Evolutionary conservation across 2,888 invertebrate genomes (phyloP).

Genomic region (Aphrophora alni): DNA sequence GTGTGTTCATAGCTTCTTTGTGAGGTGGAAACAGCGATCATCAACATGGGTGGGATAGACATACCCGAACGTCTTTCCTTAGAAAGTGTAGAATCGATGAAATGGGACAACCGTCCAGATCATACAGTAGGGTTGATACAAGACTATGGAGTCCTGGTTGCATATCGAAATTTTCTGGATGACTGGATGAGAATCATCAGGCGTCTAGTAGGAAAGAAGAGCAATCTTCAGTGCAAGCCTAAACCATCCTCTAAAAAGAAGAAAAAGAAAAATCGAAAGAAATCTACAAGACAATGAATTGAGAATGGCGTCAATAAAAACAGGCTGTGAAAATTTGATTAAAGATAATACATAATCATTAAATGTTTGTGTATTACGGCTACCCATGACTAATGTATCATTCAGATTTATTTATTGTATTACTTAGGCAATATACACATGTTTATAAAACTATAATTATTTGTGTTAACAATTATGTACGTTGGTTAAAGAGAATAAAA

Average conservation of each 20-base stretch:
- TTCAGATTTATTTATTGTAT: not conserved
- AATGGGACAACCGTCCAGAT: slow-evolving; percentile 53
- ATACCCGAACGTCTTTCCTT: slow-evolving; percentile 45
- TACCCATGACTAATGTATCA: not conserved
- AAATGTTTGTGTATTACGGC: not conserved
- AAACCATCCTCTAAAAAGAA: slow-evolving; percentile 28
- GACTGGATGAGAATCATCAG: slow-evolving; percentile 58
- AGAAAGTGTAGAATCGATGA: slow-evolving; percentile 26
- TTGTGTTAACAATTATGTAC: too few relatives aligned
- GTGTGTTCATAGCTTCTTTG: slow-evolving; percentile 64
- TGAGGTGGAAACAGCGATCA: slow-evolving; percentile 65
- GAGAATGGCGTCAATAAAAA: not conserved
- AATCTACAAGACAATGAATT: slow-evolving; percentile 9
- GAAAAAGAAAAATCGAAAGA: slow-evolving; percentile 29
- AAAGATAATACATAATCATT: not conserved
- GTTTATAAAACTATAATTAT: too few relatives aligned
- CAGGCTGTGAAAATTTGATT: not conserved
- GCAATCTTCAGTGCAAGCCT: slow-evolving; percentile 42
- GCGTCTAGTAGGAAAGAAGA: slow-evolving; percentile 47
- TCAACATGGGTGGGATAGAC: slow-evolving; percentile 57
- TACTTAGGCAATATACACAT: not conserved
- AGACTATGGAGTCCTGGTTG: slow-evolving; percentile 67
- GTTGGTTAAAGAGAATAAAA: too few relatives aligned
- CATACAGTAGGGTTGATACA: slow-evolving; percentile 64
- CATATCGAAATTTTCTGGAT: slow-evolving; percentile 65